phyloP scores from a whole-genome alignment of 2,888 invertebrate species.

The Falcaria lacertinaria region DNA sequence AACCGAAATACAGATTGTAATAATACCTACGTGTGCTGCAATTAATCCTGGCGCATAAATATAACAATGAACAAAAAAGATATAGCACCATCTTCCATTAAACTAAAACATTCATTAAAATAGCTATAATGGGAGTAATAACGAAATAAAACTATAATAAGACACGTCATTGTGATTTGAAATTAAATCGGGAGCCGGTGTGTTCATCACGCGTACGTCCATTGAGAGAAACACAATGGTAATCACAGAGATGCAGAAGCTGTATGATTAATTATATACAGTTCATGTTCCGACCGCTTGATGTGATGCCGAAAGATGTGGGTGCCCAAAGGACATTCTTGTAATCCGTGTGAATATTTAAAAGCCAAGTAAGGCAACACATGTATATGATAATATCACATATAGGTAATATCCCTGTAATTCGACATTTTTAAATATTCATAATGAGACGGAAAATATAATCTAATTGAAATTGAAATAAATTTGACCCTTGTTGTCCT shows the following conservation, averaged over 20 bases:
- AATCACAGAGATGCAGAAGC: slow-evolving; percentile 53
- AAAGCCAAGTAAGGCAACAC: no score
- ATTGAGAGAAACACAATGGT: slow-evolving; percentile 55
- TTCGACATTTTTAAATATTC: no score
- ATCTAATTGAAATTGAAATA: no score
- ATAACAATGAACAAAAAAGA: slow-evolving; percentile 24
- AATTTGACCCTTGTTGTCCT: no score
- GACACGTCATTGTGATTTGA: slow-evolving; percentile 43
- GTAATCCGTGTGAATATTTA: no score
- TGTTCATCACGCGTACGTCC: slow-evolving; percentile 35
- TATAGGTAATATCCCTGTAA: no score
- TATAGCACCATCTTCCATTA: slow-evolving; percentile 36
- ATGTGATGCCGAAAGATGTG: neutral
- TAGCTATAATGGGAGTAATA: slow-evolving; percentile 39
- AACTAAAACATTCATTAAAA: slow-evolving; percentile 51
- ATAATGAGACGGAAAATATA: no score
- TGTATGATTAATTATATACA: slow-evolving; percentile 56
- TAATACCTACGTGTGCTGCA: no score
- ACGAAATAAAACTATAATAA: slow-evolving; percentile 44
- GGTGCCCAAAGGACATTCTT: no score
- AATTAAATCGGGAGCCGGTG: slow-evolving; percentile 56
- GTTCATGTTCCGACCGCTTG: slow-evolving; percentile 3
- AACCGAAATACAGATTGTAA: neutral
- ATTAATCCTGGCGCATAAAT: no score
- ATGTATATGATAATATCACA: no score